A percentile compares a stretch with the other conserved stretches of the same genome.
These are phyloP conservation scores for Bembecia ichneumoniformis DNA, from an alignment of 2,888 invertebrate species.

Conservation along the genomic window DNA sequence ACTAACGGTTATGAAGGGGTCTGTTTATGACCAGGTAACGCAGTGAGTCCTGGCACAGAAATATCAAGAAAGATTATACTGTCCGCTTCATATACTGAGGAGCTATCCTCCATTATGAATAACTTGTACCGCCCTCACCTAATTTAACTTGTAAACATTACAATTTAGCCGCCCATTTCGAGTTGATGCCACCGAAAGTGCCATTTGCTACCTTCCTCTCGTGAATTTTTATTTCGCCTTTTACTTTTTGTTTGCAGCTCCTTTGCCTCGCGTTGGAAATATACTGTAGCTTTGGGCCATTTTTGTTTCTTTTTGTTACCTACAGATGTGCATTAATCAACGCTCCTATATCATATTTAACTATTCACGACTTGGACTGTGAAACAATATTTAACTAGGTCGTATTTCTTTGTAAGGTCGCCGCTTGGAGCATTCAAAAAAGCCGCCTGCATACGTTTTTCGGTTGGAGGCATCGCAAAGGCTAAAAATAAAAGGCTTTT, in stretches of 20 bases:
- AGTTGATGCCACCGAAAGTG: constrained; percentile 55
- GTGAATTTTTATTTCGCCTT: constrained; percentile 46
- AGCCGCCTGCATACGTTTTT: neutral
- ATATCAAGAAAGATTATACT: too few species aligned
- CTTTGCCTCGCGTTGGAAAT: constrained; percentile 3
- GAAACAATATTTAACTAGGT: neutral
- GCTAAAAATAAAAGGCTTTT: neutral
- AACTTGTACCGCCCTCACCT: constrained; percentile 53
- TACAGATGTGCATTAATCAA: neutral
- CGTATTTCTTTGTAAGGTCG: neutral
- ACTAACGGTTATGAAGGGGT: too few species aligned
- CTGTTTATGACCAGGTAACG: too few species aligned
- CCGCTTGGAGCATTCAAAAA: neutral
- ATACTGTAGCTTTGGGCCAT: neutral
- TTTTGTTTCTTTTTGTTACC: neutral
- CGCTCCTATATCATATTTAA: neutral
- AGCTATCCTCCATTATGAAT: constrained; percentile 50
- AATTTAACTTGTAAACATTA: constrained; percentile 68
- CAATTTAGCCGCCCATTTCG: constrained; percentile 58
- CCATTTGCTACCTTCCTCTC: constrained; percentile 51
- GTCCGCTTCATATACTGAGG: constrained; percentile 16
- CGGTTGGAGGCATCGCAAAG: neutral
- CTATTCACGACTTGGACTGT: neutral
- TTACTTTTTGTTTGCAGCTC: constrained; percentile 29
- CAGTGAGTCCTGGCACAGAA: too few species aligned